A percentile compares a stretch with the other conserved stretches of the same genome.
Conservation (phyloP, 2,888 invertebrate species). For the Drosophila testacea region DNA sequence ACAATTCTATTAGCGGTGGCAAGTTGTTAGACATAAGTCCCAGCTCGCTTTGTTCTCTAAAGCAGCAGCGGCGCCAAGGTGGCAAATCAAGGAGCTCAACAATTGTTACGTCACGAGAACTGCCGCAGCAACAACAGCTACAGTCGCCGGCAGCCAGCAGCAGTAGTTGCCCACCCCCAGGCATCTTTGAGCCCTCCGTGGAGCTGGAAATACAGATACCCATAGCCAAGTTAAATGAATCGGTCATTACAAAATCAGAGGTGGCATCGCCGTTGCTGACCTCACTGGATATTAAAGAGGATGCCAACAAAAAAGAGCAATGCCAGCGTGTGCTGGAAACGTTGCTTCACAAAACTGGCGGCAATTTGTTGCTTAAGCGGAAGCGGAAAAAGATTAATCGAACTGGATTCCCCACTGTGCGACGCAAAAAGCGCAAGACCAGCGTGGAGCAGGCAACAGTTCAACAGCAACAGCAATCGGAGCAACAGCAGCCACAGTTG, state of each 20-base stretch:
- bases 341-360: conserved; percentile 83
- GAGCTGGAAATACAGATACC: conserved; percentile 89
- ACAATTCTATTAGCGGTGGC: conserved; percentile 75
- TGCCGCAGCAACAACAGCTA: conserved; percentile 37
- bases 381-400: conserved; percentile 93
- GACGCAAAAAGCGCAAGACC: conserved; percentile 91
- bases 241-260: conserved; percentile 85
- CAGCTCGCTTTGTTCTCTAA: conserved; percentile 71
- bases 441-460: conserved; percentile 51
- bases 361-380: conserved; percentile 85
- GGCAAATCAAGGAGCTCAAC: conserved; percentile 28
- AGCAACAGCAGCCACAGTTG: conserved; percentile 27
- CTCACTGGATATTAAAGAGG: conserved; percentile 67
- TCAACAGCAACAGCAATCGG: conserved; percentile 21
- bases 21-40: conserved; percentile 81
- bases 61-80: conserved; percentile 87
- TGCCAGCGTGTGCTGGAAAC: conserved; percentile 82
- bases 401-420: conserved; percentile 94
- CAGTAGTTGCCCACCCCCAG: conserved; percentile 86
- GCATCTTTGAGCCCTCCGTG: conserved; percentile 89
- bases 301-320: conserved; percentile 70
- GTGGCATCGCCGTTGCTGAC: conserved; percentile 85
- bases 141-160: conserved; percentile 63
- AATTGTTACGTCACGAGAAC: not conserved
- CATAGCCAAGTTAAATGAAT: conserved; percentile 86